A percentile compares a stretch with the other conserved stretches of the same genome.
These are phyloP conservation scores for Julus scandinavius DNA, from an alignment of 2,888 invertebrate genomes.

Conservation along the genomic window DNA sequence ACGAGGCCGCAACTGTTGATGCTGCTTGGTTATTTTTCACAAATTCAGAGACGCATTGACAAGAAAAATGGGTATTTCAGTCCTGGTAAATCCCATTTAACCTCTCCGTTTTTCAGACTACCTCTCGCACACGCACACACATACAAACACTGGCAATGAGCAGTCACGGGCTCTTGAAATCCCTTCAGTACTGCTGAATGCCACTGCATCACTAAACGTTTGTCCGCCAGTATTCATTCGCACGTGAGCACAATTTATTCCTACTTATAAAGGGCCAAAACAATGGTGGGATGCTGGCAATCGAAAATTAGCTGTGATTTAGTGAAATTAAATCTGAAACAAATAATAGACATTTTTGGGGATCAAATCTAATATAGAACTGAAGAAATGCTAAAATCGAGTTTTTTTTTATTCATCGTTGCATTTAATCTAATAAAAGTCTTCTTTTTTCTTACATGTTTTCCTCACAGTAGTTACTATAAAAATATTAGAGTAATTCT, in stretches of 20 bases:
- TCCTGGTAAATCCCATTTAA: constrained; percentile 10
- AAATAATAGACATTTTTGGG: too few relatives aligned
- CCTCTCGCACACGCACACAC: constrained; percentile 29
- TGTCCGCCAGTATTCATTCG: neutral
- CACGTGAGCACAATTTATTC: constrained; percentile 6
- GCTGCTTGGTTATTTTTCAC: constrained; percentile 50
- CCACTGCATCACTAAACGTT: constrained; percentile 28
- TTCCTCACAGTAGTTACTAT: too few relatives aligned
- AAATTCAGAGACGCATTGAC: constrained; percentile 47
- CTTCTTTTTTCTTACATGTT: too few relatives aligned
- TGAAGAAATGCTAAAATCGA: too few relatives aligned
- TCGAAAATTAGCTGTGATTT: too few relatives aligned
- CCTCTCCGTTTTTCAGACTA: neutral
- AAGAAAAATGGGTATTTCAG: constrained; percentile 35
- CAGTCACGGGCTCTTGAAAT: neutral
- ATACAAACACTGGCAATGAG: constrained; percentile 24
- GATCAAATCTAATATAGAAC: too few relatives aligned
- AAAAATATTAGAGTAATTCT: too few relatives aligned
- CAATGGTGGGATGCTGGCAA: constrained; percentile 7
- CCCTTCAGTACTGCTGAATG: constrained; percentile 11
- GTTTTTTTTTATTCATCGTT: too few relatives aligned
- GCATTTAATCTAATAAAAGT: too few relatives aligned
- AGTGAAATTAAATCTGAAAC: too few relatives aligned
- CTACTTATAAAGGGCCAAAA: constrained; percentile 6
- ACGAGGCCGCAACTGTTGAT: constrained; percentile 51